Percentiles rank a stretch among this genome's conserved stretches.
These are phyloP conservation scores for Aselliscus stoliczkanus DNA, from an alignment of 2,797 vertebrate species.

Conservation along the genomic window DNA sequence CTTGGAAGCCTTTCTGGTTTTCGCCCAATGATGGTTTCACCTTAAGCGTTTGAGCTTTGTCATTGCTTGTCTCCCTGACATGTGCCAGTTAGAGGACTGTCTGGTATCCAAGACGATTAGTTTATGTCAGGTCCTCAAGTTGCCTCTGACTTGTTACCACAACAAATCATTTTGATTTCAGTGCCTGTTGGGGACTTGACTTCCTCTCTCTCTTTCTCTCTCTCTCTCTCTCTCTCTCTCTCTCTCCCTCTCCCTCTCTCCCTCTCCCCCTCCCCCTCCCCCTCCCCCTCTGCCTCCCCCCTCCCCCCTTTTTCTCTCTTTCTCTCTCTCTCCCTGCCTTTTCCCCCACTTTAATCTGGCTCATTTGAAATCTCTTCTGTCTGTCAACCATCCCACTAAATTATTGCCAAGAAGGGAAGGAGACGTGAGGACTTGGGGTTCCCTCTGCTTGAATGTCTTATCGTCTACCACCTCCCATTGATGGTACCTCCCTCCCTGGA, in stretches of 20 bases:
- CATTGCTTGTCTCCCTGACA: slow-evolving; percentile 28
- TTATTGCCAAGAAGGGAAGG: slow-evolving; percentile 71
- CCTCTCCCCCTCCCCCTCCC: background rate
- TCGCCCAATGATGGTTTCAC: slow-evolving; percentile 7
- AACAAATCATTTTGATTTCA: slow-evolving; percentile 75
- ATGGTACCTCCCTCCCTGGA: slow-evolving; percentile 54
- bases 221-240: background rate
- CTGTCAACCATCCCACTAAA: slow-evolving; percentile 41
- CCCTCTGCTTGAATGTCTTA: slow-evolving; percentile 53
- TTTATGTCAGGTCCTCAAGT: slow-evolving; percentile 62
- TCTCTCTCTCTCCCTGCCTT: background rate
- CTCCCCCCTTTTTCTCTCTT: background rate
- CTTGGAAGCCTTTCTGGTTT: slow-evolving; percentile 45
- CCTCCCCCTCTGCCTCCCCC: background rate
- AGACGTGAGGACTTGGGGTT: slow-evolving; percentile 42
- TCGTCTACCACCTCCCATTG: slow-evolving; percentile 22
- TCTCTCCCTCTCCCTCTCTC: background rate
- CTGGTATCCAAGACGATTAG: slow-evolving; percentile 47
- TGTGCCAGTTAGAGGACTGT: slow-evolving; percentile 49
- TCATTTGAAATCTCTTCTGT: slow-evolving; percentile 70
- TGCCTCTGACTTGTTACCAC: slow-evolving; percentile 63
- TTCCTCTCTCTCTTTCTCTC: slow-evolving; percentile 46
- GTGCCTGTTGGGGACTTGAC: slow-evolving; percentile 75
- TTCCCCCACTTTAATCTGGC: slow-evolving; percentile 35
- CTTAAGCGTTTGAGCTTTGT: slow-evolving; percentile 58